These are phyloP conservation scores for Eulimnadia texana DNA, from an alignment of 1,140 invertebrate genomes.

Conservation along the genomic window DNA sequence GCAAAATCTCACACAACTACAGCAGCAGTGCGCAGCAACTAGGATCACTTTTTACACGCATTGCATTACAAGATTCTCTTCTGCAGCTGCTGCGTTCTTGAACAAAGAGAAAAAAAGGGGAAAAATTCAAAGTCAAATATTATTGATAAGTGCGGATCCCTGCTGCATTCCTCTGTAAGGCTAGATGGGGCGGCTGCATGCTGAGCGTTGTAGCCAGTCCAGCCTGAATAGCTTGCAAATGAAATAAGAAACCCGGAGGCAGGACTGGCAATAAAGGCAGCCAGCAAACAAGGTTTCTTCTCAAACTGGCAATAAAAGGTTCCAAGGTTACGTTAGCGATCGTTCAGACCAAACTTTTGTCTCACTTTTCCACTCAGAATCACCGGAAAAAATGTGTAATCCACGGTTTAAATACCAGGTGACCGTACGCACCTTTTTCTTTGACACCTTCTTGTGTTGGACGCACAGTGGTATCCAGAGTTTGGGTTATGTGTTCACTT, in stretches of 20 bases:
- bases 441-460: background rate
- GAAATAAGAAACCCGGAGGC: conserved; percentile 13
- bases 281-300: conserved; percentile 5
- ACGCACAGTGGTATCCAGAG: too few species aligned
- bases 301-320: background rate
- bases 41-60: background rate
- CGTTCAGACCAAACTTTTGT: too few species aligned
- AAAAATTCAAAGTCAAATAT: background rate
- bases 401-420: background rate
- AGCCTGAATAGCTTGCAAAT: conserved; percentile 11
- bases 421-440: background rate
- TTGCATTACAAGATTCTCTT: background rate
- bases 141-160: background rate
- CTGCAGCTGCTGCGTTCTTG: too few species aligned
- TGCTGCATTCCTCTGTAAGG: conserved; percentile 7
- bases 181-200: conserved; percentile 1
- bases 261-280: conserved; percentile 7
- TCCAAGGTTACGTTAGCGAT: background rate
- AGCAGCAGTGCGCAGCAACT: background rate
- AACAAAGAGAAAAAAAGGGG: too few species aligned
- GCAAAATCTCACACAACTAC: background rate
- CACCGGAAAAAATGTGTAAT: background rate
- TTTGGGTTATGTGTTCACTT: background rate
- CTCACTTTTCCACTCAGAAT: background rate
- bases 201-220: background rate